These are phyloP conservation scores for Ibycter americanus DNA, from an alignment of 2,797 vertebrate genomes.

Conservation along the genomic window DNA sequence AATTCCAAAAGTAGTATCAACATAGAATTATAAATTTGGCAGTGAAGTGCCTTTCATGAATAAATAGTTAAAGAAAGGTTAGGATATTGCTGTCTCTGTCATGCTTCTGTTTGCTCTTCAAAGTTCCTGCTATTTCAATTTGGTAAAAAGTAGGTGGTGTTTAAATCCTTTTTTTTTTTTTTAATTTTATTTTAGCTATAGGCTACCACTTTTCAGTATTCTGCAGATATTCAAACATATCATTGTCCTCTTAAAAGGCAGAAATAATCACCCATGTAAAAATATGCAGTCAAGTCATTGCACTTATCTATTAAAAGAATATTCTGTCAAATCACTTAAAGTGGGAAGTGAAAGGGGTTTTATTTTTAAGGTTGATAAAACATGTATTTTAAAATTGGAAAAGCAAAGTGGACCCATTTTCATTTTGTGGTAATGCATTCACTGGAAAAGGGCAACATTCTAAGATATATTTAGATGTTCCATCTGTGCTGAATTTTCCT, in stretches of 20 bases:
- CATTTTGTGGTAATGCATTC: neutral
- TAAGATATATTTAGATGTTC: neutral
- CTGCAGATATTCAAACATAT: neutral
- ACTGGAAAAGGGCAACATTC: neutral
- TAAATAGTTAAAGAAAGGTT: conserved; percentile 68
- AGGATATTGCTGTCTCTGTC: conserved; percentile 1
- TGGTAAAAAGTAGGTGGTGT: neutral
- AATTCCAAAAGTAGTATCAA: conserved; percentile 64
- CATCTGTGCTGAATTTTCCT: neutral
- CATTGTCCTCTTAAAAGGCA: neutral
- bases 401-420: neutral
- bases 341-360: neutral
- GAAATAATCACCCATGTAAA: neutral
- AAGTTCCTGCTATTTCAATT: neutral
- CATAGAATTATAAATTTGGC: conserved; percentile 65
- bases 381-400: neutral
- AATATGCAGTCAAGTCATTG: neutral
- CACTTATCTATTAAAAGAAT: neutral
- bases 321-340: neutral
- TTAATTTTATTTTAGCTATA: neutral
- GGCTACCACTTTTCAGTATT: neutral
- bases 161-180: neutral
- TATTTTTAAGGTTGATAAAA: neutral
- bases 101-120: neutral
- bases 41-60: conserved; percentile 49